A percentile compares a stretch with the other conserved stretches of the same genome.
phyloP scores from a whole-genome alignment of 2,888 invertebrate species.

The Stenurella melanura region DNA sequence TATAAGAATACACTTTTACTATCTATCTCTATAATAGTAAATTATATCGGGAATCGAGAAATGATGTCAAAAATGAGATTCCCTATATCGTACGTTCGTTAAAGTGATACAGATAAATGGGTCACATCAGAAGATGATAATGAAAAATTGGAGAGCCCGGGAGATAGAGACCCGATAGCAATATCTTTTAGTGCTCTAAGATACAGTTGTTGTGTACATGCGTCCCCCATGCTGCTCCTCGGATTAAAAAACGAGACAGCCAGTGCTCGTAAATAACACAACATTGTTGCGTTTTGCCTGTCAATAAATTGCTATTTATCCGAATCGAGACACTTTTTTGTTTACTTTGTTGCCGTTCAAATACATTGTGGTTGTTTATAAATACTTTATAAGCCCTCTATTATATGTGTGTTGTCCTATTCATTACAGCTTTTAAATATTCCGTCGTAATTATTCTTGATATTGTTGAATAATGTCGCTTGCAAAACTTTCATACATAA shows the following conservation, averaged over 20 bases:
- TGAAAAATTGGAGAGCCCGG: conserved; percentile 39
- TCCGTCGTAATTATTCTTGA: too few species aligned
- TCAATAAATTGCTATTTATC: conserved; percentile 40
- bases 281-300: conserved; percentile 36
- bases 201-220: conserved; percentile 26
- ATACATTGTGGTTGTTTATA: conserved; percentile 10
- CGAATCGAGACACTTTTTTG: conserved; percentile 24
- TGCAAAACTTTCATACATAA: too few species aligned
- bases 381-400: not conserved
- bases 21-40: conserved; percentile 41
- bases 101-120: conserved; percentile 42
- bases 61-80: conserved; percentile 37
- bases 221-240: conserved; percentile 23
- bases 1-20: conserved; percentile 23
- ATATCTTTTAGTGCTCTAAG: conserved; percentile 41
- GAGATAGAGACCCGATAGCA: conserved; percentile 27
- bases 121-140: conserved; percentile 40
- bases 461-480: too few species aligned
- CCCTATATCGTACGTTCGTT: conserved; percentile 24
- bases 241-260: conserved; percentile 38
- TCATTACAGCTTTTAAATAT: not conserved
- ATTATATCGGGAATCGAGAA: conserved; percentile 37
- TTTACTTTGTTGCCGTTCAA: conserved; percentile 22
- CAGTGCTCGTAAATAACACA: conserved; percentile 39
- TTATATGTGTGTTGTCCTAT: not conserved